Base-by-base conservation (phyloP, 2,113 vertebrate species). In the Alectura lathami region DNA sequence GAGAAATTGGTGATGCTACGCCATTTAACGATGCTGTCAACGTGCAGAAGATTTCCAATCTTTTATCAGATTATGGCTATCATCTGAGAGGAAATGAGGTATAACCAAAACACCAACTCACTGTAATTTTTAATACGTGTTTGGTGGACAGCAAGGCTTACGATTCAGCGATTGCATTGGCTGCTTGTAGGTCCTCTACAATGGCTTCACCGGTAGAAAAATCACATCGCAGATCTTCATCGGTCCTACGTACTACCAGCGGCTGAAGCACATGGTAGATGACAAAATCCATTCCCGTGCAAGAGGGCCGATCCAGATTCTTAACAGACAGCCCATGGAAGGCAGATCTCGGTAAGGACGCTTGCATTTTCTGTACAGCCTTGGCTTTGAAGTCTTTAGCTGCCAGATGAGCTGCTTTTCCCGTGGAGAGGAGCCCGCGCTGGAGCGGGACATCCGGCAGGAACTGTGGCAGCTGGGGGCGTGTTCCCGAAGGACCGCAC, bases 21-120 rank as follows among this genome's bases (percentile, higher is more conserved):
- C 99, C 99, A 4, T 99, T 99, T 80, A 99, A 99, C 13, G 99
- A 99, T 43, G 99, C 99, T 7, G 99, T 99, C 79, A 99, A 99
- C 0, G 99, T 99, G 89, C 99, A 99, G 93, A 99, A 99, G 93
- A 99, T 99, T 83, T 99, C 99, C 20, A 99, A 99, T 89, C 98
- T 99, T 85, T 92, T 99, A 53, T 99, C 99, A 8, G 99, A 99
- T 73, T 99, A 99, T 23, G 99, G 99, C 27, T 99, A 99, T 80
- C 99, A 99, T 95, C 98, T 99, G 74, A 98, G 99, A 98, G 99
- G 99, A 93, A 99, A 99, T 70, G 99, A 99, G 99, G 99, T 99
- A 96, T 24, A 36, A 66, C 42, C n/a, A 34, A 63, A 89, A 17
- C 34, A 43, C 4, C 16, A 24, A 12, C 45, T 78, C 12, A 38